Evolutionary conservation across 2,113 vertebrate genomes (phyloP).

Genomic region (Epinephelus cyanopodus): DNA sequence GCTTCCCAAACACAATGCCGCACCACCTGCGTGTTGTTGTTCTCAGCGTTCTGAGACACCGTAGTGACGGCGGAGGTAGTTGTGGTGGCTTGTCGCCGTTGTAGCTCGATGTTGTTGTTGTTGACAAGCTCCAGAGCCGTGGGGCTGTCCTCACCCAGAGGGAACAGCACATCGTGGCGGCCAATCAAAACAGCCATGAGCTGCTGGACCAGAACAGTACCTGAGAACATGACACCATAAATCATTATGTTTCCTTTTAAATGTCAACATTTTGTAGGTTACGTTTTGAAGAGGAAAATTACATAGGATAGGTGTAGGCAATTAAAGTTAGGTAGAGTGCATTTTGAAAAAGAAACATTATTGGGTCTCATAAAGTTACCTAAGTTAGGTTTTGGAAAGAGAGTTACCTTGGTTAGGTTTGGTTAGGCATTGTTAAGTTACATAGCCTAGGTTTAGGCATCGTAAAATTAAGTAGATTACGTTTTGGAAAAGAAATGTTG

Average conservation of each 20-base stretch:
- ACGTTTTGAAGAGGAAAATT: no score
- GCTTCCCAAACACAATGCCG: constrained; percentile 93
- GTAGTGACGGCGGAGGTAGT: constrained; percentile 45
- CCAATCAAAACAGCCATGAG: constrained; percentile 97
- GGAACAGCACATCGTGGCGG: constrained; percentile 91
- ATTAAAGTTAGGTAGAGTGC: no score
- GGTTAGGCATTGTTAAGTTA: no score
- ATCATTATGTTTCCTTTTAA: not conserved
- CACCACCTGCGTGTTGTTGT: constrained; percentile 86
- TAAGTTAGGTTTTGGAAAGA: no score
- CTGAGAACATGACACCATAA: constrained; percentile 75
- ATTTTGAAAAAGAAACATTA: no score
- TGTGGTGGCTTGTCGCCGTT: constrained; percentile 77
- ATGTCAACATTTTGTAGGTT: no score
- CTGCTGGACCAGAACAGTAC: constrained; percentile 96
- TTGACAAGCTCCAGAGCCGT: constrained; percentile 83
- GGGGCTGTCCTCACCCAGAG: constrained; percentile 85
- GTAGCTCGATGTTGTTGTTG: constrained; percentile 90
- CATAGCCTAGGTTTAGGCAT: no score
- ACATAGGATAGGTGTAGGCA: no score
- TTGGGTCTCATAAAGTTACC: no score
- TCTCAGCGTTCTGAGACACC: constrained; percentile 89
- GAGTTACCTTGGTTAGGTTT: no score
- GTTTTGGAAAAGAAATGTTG: no score
- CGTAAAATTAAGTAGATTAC: no score